phyloP scores from a whole-genome alignment of 2,113 vertebrate species.

The Oxygymnocypris stewartii region DNA sequence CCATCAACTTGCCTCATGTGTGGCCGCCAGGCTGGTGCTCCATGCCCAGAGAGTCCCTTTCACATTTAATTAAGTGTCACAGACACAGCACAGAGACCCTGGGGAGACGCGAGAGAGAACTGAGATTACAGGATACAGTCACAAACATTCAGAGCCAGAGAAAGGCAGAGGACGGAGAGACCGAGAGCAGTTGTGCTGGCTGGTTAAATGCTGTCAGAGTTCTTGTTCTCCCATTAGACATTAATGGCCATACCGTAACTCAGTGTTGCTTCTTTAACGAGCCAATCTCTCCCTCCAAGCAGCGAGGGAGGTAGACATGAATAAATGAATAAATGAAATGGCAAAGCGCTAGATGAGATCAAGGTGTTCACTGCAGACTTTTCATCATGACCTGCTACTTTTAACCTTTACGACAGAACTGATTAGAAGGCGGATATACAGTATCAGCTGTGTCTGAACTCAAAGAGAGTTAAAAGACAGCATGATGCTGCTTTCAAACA shows the following conservation, averaged over 20 bases:
- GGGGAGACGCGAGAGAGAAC: constrained; percentile 48
- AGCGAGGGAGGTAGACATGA: constrained; percentile 47
- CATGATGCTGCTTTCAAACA: neutral
- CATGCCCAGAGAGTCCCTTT: constrained; percentile 48
- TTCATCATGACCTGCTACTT: constrained; percentile 53
- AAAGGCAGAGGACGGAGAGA: constrained; percentile 4
- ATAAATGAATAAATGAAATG: constrained; percentile 56
- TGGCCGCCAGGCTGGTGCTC: constrained; percentile 42
- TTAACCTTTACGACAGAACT: neutral
- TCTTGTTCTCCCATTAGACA: constrained; percentile 29
- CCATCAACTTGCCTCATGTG: constrained; percentile 34
- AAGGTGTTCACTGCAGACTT: constrained; percentile 60
- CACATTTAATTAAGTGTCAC: constrained; percentile 63
- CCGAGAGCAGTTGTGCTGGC: neutral
- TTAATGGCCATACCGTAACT: constrained; percentile 56
- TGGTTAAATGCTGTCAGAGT: constrained; percentile 6
- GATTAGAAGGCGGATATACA: neutral
- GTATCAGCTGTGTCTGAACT: neutral
- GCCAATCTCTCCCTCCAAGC: constrained; percentile 1
- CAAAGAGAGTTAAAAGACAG: constrained; percentile 3
- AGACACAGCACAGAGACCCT: constrained; percentile 54
- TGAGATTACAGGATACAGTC: neutral
- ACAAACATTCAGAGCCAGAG: constrained; percentile 8
- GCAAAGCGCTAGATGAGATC: constrained; percentile 46
- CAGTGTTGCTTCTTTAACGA: constrained; percentile 46